Base-by-base conservation (phyloP, 2,113 vertebrate genomes). In the Coreoperca whiteheadi region DNA sequence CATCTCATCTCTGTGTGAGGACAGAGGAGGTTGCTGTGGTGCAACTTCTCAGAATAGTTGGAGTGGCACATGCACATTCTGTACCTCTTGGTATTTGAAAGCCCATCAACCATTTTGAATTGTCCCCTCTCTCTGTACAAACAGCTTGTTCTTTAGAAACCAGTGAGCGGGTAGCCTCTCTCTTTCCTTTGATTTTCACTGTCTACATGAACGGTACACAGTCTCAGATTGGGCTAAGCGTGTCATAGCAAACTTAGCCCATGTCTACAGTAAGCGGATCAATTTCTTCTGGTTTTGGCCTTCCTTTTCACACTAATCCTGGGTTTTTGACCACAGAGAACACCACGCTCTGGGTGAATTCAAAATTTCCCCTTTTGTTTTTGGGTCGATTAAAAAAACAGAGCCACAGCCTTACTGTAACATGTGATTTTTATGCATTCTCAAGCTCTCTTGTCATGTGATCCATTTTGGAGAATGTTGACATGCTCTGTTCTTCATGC, bases 1-100 rank as follows among this genome's bases (percentile, higher is more conserved):
- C 70, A 75, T 90, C 74, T 89, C 87, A 76, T 84, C 82, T 67
- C 74, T 39, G 74, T 81, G 85, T 67, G 78, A 87, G 50, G 71
- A 81, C 61, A 60, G 71, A 41, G 50, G 61, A 64, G 56, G 57
- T 15, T 78, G 82, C 70, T 68, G 71, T 28, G 65, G 70, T 67
- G 78, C 3, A 9, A 79, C 69, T 85, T 83, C 81, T 76, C 43
- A 32, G 87, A 89, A 88, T 41, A 75, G 78, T 48, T 34, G n/a
- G 21, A 77, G 46, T 39, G 63, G 67, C 48, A 81, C 67, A 46
- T 81, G 74, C 56, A 76, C 69, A 81, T 71, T 74, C 77, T 82
- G 68, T 54, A 82, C 53, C 34, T 72, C 72, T 21, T 39, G 15
- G 66, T 79, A 61, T 87, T 70, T 87, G 77, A 88, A 84, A 81